Percentiles rank a stretch among this genome's conserved stretches.
These are phyloP conservation scores for Thunnus maccoyii DNA, from an alignment of 2,113 vertebrate species.

Conservation along the genomic window DNA sequence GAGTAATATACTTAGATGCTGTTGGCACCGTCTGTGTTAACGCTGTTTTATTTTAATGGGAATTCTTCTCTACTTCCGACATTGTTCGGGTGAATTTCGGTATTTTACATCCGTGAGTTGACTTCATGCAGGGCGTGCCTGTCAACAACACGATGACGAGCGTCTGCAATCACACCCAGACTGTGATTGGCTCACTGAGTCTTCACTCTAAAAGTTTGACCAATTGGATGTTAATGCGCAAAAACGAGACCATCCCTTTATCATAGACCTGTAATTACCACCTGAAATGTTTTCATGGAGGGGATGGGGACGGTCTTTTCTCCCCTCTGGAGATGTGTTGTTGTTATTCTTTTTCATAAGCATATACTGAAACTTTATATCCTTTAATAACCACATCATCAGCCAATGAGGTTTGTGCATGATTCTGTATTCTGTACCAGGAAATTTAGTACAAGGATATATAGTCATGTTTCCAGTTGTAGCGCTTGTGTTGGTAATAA, in stretches of 20 bases:
- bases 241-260: neutral
- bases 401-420: neutral
- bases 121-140: neutral
- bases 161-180: neutral
- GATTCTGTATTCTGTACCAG: neutral
- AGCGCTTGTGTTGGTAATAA: neutral
- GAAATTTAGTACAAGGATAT: too few relatives aligned
- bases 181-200: constrained; percentile 33
- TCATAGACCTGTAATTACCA: too few relatives aligned
- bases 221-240: constrained; percentile 20
- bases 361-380: neutral
- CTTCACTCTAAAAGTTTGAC: constrained; percentile 9
- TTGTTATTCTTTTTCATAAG: neutral
- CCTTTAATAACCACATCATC: neutral
- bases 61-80: neutral
- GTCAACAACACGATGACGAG: too few relatives aligned
- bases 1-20: neutral
- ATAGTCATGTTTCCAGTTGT: too few relatives aligned
- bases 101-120: neutral
- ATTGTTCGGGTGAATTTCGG: neutral
- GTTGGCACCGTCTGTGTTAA: fast-evolving
- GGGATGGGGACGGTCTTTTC: neutral
- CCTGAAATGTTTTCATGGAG: too few relatives aligned
- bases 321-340: neutral
- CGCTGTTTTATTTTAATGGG: neutral